phyloP scores from a whole-genome alignment of 2,113 vertebrate species.

The Chaetura pelagica region DNA sequence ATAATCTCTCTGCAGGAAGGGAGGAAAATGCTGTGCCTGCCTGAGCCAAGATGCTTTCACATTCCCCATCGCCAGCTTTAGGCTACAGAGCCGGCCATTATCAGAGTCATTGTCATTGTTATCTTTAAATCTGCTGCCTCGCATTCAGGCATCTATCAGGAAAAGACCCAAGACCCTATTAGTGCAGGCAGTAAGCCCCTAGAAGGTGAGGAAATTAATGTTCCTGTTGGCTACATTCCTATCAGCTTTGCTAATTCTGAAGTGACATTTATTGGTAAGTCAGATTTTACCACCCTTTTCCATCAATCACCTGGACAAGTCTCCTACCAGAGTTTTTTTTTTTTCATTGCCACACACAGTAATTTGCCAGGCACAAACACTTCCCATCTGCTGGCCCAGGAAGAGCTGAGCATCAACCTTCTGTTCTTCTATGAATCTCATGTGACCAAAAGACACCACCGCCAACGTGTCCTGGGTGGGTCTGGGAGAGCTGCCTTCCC shows the following conservation, averaged over 20 bases:
- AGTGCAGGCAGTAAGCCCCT: conserved; percentile 45
- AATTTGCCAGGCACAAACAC: neutral
- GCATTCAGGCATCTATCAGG: conserved; percentile 71
- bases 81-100: conserved; percentile 66
- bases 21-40: conserved; percentile 45
- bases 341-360: neutral
- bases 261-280: conserved; percentile 75
- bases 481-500: neutral
- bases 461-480: neutral
- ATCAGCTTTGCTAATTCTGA: conserved; percentile 72
- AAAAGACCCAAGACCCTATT: conserved; percentile 66
- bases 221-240: conserved; percentile 57
- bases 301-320: conserved; percentile 53
- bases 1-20: conserved; percentile 68
- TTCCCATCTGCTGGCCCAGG: neutral
- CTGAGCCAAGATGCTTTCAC: conserved; percentile 43
- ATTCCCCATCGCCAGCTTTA: conserved; percentile 8
- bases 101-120: conserved; percentile 78
- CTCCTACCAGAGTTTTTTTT: neutral
- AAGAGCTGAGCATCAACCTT: conserved; percentile 46
- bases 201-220: conserved; percentile 68
- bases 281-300: conserved; percentile 46
- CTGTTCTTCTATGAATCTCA: neutral
- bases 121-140: conserved; percentile 71
- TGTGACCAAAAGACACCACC: neutral